phyloP scores from a whole-genome alignment of 2,797 vertebrate genomes.

The Podarcis siculus region DNA sequence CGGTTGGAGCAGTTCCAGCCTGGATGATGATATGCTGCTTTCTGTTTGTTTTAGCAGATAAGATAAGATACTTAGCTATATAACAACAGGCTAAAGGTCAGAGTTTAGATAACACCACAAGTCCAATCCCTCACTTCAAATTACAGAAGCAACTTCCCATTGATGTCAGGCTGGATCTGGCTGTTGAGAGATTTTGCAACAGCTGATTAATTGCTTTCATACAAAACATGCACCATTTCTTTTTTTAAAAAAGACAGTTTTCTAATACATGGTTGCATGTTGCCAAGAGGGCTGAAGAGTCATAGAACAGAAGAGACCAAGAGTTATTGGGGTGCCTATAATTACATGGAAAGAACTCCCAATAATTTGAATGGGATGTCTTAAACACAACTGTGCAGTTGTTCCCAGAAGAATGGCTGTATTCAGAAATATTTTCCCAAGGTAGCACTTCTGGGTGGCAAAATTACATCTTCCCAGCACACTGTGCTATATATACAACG shows the following conservation, averaged over 20 bases:
- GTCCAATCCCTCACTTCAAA: constrained; percentile 4
- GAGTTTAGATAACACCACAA: background rate
- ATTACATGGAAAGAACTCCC: too few relatives aligned
- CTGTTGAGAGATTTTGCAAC: background rate
- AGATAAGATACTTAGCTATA: background rate
- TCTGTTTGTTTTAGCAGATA: constrained; percentile 22
- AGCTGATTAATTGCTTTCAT: background rate
- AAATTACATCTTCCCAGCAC: too few relatives aligned
- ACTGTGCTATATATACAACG: too few relatives aligned
- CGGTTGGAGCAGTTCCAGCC: background rate
- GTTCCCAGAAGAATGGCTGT: too few relatives aligned
- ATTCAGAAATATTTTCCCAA: too few relatives aligned
- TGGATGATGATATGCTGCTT: background rate
- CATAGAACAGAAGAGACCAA: too few relatives aligned
- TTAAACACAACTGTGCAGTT: too few relatives aligned
- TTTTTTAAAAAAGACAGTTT: background rate
- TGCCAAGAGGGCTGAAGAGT: background rate
- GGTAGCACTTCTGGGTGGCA: too few relatives aligned
- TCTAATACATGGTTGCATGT: background rate
- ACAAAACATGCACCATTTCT: background rate
- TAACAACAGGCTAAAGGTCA: constrained; percentile 26
- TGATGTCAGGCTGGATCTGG: background rate
- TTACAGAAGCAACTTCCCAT: background rate
- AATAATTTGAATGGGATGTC: too few relatives aligned
- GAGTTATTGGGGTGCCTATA: too few relatives aligned